These are phyloP conservation scores for Erethizon dorsatum DNA, from an alignment of 2,797 vertebrate species.

Conservation along the genomic window DNA sequence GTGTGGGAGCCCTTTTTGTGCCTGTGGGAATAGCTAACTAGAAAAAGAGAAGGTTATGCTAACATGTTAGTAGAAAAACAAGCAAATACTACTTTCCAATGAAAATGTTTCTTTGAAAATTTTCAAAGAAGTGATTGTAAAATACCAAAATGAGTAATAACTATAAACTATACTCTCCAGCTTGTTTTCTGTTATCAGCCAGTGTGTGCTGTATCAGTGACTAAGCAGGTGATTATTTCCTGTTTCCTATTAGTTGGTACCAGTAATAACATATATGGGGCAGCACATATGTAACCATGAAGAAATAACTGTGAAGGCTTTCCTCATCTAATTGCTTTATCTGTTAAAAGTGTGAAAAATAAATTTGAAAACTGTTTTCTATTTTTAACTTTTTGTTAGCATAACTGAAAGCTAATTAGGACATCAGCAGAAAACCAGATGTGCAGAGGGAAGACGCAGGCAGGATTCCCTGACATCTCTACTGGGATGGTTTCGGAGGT, in stretches of 20 bases:
- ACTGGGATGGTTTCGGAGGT: not conserved
- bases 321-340: not conserved
- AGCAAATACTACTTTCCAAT: slow-evolving; percentile 23
- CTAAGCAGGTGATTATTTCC: slow-evolving; percentile 19
- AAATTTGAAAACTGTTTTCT: slow-evolving; percentile 58
- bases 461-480: slow-evolving; percentile 36
- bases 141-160: slow-evolving; percentile 12
- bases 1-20: slow-evolving; percentile 42
- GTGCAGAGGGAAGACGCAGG: not conserved
- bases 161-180: not conserved
- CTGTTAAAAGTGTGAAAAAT: slow-evolving; percentile 47
- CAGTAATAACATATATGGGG: not conserved
- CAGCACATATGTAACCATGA: slow-evolving; percentile 51
- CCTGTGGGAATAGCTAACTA: slow-evolving; percentile 52
- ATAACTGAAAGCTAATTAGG: not conserved
- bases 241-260: slow-evolving; percentile 54
- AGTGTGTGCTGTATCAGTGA: not conserved
- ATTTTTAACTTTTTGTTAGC: not conserved
- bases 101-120: not conserved
- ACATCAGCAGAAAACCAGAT: fast-evolving
- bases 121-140: slow-evolving; percentile 54
- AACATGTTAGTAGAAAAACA: slow-evolving; percentile 15
- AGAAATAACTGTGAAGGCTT: slow-evolving; percentile 59
- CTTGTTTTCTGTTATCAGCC: not conserved
- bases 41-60: slow-evolving; percentile 41